Base-by-base conservation (phyloP, 2,888 invertebrate species). In the Macrostomum cliftonense region DNA sequence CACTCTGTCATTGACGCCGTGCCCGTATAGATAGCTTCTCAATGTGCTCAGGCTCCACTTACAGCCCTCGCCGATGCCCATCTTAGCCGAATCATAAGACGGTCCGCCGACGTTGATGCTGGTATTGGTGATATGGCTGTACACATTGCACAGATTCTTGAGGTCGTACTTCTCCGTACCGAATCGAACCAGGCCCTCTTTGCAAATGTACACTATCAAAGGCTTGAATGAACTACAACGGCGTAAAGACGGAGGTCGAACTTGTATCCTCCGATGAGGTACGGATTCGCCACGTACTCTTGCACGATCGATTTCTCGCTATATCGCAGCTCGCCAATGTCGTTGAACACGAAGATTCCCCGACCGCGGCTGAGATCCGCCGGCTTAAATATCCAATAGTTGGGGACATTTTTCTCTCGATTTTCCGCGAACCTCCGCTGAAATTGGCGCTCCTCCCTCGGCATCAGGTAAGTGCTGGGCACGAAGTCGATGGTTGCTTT, bases 11-110 rank as follows among this genome's bases (percentile, higher is more conserved):
- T 76, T 74, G 7, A 80, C 77, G n/a, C 81, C 79, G 37, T 75
- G 73, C 54, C 77, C 75, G 46, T 67, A 64, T 47, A 85, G 75
- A 57, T 83, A 82, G 54, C 80, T 76, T 19, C 84, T 74, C 12
- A 85, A 74, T 71, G 83, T 83, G 53, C 79, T 77, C 52, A 85
- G 67, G 0, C 81, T 83, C 84, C 85, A 85, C 63, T 85, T 85
- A 62, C 84, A 84, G 42, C 84, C 83, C 78, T 67, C 46, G 52
- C 84, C 84, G 53, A 84, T 78, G 58, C 82, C 73, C 58, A 83
- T 83, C 65, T 84, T 85, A 70, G 82, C 81, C 63, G 80, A 79
- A 0, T 79, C 77, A 63, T 82, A 85, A 12, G 81, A 77, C 0
- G 84, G 83, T 50, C 64, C 60, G 53, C 60, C 57, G 51, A 63